Base-by-base conservation (phyloP, 37 sponge, comb jelly and placozoan species). In the Cladorhizidae sp. region DNA sequence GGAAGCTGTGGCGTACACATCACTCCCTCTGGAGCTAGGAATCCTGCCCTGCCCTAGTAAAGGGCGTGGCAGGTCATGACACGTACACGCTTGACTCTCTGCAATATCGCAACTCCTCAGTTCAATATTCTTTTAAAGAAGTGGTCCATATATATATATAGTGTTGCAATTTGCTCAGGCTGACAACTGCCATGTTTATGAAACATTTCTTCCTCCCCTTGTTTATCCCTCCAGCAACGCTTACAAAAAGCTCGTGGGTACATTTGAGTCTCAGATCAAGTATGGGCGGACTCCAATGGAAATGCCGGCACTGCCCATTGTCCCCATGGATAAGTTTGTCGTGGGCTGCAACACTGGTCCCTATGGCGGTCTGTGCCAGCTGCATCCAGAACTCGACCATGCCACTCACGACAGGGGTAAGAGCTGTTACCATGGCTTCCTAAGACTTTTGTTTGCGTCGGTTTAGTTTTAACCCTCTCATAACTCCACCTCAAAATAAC, bases 301-400 rank as follows among this genome's bases (percentile, higher is more conserved):
- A 0, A 87, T 92, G 88, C 88, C 88, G 0, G 49, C 41, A 0
- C 40, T 59, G 31, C 81, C 58, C 0, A 33, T 93, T 20, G 88
- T 78, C 12, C 78, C 84, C 25, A 69, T 93, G 59, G 26, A 64
- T 14, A 58, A 40, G n/a, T 33, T 52, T 1, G 81, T 93, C 35
- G 38, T 75, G n/a, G 87, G 76, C 3, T 71, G 68, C 38, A 49
- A 49, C 72, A 93, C 94, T 29, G 94, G 94, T 28, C 94, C 94
- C 3, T 76, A 42, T 37, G 69, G 70, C 0, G 94, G 94, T 11
- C 50, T 93, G 6, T 65, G 83, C 23, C 73, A 70, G n/a, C 74
- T 91, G 36, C 69, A 91, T 28, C 32, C 78, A 15, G 57, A 79
- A 1, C 20, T 31, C 8, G 86, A 86, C 56, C 54, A 61, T n/a